phyloP scores from a whole-genome alignment of 2,888 invertebrate species.

The Elmis aenea region DNA sequence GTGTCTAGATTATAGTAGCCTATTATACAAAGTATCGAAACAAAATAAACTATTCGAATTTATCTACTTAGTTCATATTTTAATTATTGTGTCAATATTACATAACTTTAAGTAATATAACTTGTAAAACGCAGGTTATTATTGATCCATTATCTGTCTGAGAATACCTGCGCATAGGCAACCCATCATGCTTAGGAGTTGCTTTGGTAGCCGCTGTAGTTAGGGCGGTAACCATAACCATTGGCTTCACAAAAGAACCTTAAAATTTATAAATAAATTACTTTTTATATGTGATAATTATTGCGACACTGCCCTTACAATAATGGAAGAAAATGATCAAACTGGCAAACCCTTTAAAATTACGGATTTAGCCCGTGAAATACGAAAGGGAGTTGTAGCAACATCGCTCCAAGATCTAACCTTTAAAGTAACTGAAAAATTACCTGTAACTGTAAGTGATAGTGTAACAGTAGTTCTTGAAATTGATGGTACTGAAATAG shows the following conservation, averaged over 20 bases:
- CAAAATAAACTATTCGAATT: too few relatives aligned
- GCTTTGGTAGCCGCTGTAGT: constrained; percentile 11
- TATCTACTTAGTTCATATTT: too few relatives aligned
- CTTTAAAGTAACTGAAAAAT: constrained; percentile 68
- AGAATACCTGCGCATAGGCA: constrained; percentile 19
- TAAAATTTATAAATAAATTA: too few relatives aligned
- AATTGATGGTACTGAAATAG: constrained; percentile 90
- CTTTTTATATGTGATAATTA: too few relatives aligned
- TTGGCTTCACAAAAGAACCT: too few relatives aligned
- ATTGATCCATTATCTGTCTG: too few relatives aligned
- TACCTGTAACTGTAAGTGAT: constrained; percentile 56
- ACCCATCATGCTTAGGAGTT: constrained; percentile 15
- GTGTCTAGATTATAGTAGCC: too few relatives aligned
- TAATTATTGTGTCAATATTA: too few relatives aligned
- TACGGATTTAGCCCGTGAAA: constrained; percentile 72
- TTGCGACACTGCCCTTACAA: not conserved
- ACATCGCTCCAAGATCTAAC: constrained; percentile 73
- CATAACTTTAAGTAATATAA: too few relatives aligned
- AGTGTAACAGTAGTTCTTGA: constrained; percentile 78
- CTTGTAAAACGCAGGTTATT: too few relatives aligned
- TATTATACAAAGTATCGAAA: too few relatives aligned
- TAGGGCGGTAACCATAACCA: too few relatives aligned
- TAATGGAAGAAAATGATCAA: constrained; percentile 51
- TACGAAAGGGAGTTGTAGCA: constrained; percentile 79
- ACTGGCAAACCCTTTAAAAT: constrained; percentile 69